A percentile compares a stretch with the other conserved stretches of the same genome.
These are phyloP conservation scores for Equus przewalskii DNA, from an alignment of 2,113 vertebrate species.

Conservation along the genomic window DNA sequence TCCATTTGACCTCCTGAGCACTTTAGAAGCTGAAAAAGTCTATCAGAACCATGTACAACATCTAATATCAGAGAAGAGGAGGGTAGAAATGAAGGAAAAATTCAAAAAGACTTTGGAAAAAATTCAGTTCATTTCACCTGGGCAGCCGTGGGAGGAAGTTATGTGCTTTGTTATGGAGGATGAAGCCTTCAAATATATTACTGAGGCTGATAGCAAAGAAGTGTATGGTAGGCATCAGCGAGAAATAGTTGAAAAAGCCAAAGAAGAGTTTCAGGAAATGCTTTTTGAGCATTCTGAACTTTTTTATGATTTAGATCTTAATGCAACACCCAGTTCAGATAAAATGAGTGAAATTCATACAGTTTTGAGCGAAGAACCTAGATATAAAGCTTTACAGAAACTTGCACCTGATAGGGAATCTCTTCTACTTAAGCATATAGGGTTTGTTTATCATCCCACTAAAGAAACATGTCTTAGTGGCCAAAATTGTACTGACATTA, in stretches of 20 bases:
- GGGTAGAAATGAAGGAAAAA: slow-evolving; percentile 98
- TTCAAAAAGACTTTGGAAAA: slow-evolving; percentile 98
- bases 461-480: slow-evolving; percentile 99
- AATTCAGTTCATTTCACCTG: slow-evolving; percentile 97
- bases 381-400: slow-evolving; percentile 99
- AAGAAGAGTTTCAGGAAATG: slow-evolving; percentile 99
- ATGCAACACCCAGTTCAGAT: slow-evolving; percentile 97
- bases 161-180: slow-evolving; percentile 99
- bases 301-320: slow-evolving; percentile 99
- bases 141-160: slow-evolving; percentile 98
- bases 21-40: slow-evolving; percentile 95
- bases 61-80: slow-evolving; percentile 96
- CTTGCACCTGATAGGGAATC: slow-evolving; percentile 98
- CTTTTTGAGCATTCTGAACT: slow-evolving; percentile 99
- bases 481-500: slow-evolving; percentile 96
- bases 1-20: slow-evolving; percentile 97
- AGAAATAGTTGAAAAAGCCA: slow-evolving; percentile 99
- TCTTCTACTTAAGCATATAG: slow-evolving; percentile 99
- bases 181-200: slow-evolving; percentile 98
- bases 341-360: slow-evolving; percentile 99
- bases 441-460: slow-evolving; percentile 99
- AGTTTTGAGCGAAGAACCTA: slow-evolving; percentile 97
- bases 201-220: slow-evolving; percentile 96
- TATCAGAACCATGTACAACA: slow-evolving; percentile 98
- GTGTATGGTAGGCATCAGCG: slow-evolving; percentile 97